phyloP scores from a whole-genome alignment of 2,113 vertebrate genomes.

The Stegastes partitus region DNA sequence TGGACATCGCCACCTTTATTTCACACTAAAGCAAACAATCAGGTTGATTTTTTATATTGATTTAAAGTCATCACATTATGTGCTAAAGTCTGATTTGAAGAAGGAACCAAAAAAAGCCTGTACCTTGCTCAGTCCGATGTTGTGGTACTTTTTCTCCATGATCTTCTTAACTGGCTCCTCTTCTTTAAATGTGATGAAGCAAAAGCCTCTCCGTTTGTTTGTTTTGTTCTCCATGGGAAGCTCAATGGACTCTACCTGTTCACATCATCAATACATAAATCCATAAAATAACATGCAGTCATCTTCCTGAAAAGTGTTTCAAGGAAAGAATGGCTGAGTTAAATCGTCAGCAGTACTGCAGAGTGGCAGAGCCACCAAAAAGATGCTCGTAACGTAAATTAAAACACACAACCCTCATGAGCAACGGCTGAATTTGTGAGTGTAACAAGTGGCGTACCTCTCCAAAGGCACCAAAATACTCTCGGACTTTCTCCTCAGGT shows the following conservation, averaged over 20 bases:
- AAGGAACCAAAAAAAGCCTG: not conserved
- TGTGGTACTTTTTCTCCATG: constrained; percentile 99
- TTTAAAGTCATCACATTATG: not conserved
- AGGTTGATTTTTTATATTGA: not conserved
- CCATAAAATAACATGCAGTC: not conserved
- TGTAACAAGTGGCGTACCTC: constrained; percentile 85
- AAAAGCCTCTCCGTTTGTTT: constrained; percentile 98
- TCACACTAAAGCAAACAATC: constrained; percentile 88
- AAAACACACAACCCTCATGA: not conserved
- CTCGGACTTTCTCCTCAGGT: constrained; percentile 97
- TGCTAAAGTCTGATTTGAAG: not conserved
- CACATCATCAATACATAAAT: not conserved
- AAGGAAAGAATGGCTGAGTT: not conserved
- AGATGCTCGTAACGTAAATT: too few relatives aligned
- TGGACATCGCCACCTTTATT: constrained; percentile 99
- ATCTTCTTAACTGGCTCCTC: constrained; percentile 97
- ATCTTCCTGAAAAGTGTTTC: too few relatives aligned
- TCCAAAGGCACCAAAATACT: constrained; percentile 96
- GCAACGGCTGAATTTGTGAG: not conserved
- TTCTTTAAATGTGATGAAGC: constrained; percentile 98
- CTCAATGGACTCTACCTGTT: constrained; percentile 96
- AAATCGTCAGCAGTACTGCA: too few relatives aligned
- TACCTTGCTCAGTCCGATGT: constrained; percentile 98
- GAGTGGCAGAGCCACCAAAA: not conserved
- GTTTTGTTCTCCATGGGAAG: constrained; percentile 99